These are phyloP conservation scores for Xanthorhoe designata DNA, from an alignment of 2,888 invertebrate species.

Conservation along the genomic window DNA sequence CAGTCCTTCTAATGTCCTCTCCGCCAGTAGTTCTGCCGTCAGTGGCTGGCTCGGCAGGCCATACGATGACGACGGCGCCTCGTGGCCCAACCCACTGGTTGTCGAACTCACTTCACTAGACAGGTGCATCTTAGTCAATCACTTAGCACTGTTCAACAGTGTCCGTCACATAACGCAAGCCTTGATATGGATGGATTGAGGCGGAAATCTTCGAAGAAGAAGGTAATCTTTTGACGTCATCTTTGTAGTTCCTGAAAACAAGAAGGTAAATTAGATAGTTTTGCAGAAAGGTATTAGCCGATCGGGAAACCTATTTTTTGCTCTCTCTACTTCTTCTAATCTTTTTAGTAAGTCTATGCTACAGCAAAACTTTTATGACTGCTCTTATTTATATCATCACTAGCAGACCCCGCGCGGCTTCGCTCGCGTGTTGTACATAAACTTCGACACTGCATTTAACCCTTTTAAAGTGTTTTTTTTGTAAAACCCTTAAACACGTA, in stretches of 20 bases:
- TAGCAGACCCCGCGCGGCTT: too few relatives aligned
- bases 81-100: conserved; percentile 84
- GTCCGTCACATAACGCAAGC: conserved; percentile 72
- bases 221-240: conserved; percentile 34
- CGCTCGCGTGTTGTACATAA: too few relatives aligned
- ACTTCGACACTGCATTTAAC: too few relatives aligned
- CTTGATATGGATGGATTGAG: conserved; percentile 35
- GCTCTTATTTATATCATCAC: too few relatives aligned
- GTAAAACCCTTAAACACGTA: too few relatives aligned
- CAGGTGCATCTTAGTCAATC: conserved; percentile 87
- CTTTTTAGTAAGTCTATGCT: too few relatives aligned
- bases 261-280: not conserved
- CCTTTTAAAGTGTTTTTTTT: too few relatives aligned
- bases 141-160: conserved; percentile 49
- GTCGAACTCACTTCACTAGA: conserved; percentile 92
- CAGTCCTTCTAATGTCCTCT: conserved; percentile 93
- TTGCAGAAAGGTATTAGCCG: too few relatives aligned
- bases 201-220: conserved; percentile 21
- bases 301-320: too few relatives aligned
- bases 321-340: too few relatives aligned
- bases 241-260: conserved; percentile 19
- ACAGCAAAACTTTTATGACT: too few relatives aligned
- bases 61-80: conserved; percentile 80
- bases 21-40: conserved; percentile 93
- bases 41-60: conserved; percentile 85